Base-by-base conservation (phyloP, 2,888 invertebrate species). In the Cerceris rybyensis region DNA sequence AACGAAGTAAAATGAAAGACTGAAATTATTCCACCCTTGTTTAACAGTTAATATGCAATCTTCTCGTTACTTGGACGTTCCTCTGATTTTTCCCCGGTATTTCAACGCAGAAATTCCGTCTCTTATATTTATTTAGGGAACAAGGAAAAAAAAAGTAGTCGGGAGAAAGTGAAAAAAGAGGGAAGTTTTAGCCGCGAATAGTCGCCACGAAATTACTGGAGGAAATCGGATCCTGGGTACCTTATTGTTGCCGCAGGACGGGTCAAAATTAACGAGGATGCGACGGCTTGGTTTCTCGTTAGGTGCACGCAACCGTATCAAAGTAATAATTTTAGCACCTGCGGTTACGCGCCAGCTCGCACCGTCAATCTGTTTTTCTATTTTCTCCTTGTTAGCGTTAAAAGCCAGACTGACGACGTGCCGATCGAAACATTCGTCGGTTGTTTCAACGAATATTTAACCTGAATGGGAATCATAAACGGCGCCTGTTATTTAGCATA, bases 211-310 rank as follows among this genome's bases (percentile, higher is more conserved):
- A 70, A 70, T 58, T 63, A 49, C 70, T 58, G 57, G 57, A 46
- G 66, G 59, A 67, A 67, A 72, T 72, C 72, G 72, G 61, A 61
- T 60, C 43, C 16, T 28, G 59, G 54, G 52, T 46, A 41, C 72
- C 66, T 72, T 61, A 66, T 66, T 66, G 71, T 66, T 72, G 52
- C 66, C 39, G 50, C 60, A 14, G 46, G 59, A 17, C 66, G 54
- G 16, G 55, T 60, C 61, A 55, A 49, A 72, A 72, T 67, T 72
- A 72, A 72, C 72, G 66, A 67, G 61, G 69, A 60, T 58, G 54
- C 43, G 61, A 50, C 28, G 55, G 55, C 39, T 49, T 49, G 46
- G 49, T 46, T 61, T 61, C 46, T 49, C 46, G 61, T 61, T 61
- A 61, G 49, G 49, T 49, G 49, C 61, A 61, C 61, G 61, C 61